phyloP scores from a whole-genome alignment of 2,888 invertebrate genomes.

The Hydropsyche betteni region DNA sequence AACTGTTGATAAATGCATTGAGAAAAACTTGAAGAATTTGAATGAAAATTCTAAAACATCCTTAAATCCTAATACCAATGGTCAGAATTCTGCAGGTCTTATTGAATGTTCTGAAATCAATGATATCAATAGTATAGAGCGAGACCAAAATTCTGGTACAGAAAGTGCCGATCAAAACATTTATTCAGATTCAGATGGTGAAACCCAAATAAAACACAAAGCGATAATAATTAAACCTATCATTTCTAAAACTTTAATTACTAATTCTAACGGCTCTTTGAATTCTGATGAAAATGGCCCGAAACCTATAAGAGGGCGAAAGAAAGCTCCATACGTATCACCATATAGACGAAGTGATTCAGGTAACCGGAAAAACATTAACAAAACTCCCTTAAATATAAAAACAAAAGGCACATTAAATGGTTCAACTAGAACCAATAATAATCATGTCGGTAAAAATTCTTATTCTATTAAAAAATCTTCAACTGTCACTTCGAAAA shows the following conservation, averaged over 20 bases:
- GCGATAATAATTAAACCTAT: conserved; percentile 70
- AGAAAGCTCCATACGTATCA: conserved; percentile 75
- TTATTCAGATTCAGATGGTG: conserved; percentile 63
- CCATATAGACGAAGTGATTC: conserved; percentile 64
- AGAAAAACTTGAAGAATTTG: conserved; percentile 64
- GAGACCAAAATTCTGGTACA: conserved; percentile 68
- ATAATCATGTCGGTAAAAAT: background rate
- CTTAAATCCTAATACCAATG: conserved; percentile 37
- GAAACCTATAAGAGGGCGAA: conserved; percentile 72
- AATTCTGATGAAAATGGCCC: conserved; percentile 59
- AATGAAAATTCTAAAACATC: conserved; percentile 56
- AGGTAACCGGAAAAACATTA: conserved; percentile 58
- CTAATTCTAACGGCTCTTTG: conserved; percentile 63
- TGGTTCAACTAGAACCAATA: background rate
- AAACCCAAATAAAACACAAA: conserved; percentile 59
- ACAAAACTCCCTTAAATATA: conserved; percentile 46
- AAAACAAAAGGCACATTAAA: conserved; percentile 30
- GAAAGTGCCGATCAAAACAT: conserved; percentile 60
- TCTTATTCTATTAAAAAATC: conserved; percentile 57
- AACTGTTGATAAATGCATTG: conserved; percentile 62
- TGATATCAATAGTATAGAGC: conserved; percentile 66
- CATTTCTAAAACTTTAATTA: conserved; percentile 59
- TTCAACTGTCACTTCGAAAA: conserved; percentile 52
- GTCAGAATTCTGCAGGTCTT: conserved; percentile 37
- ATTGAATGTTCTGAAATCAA: conserved; percentile 56